phyloP scores from a whole-genome alignment of 2,797 vertebrate species.

The Micromesistius poutassou region DNA sequence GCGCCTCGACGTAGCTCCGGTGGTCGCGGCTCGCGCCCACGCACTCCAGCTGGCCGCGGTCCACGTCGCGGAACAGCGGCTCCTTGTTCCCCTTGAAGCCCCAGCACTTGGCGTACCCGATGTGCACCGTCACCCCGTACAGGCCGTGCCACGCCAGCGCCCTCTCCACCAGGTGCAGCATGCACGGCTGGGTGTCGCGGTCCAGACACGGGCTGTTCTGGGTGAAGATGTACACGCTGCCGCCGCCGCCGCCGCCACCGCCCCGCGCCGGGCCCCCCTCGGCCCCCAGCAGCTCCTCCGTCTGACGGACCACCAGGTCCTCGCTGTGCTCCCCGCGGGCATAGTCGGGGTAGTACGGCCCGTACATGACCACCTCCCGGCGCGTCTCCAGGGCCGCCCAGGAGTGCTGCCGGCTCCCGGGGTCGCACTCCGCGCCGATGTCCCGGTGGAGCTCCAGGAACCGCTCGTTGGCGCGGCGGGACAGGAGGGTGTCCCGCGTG shows the following conservation, averaged over 20 bases:
- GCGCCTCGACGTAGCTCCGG: conserved; percentile 32
- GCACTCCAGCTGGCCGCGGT: conserved; percentile 42
- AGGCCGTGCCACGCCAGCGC: conserved; percentile 52
- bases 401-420: conserved; percentile 54
- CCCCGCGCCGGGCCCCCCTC: conserved; percentile 4
- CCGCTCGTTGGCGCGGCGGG: conserved; percentile 32
- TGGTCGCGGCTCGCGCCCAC: conserved; percentile 35
- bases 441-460: conserved; percentile 52
- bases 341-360: conserved; percentile 61
- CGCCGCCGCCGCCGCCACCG: too few relatives aligned
- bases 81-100: conserved; percentile 65
- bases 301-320: conserved; percentile 58
- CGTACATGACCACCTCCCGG: conserved; percentile 58
- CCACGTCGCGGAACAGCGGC: conserved; percentile 49
- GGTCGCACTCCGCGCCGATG: conserved; percentile 54
- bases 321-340: conserved; percentile 55
- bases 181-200: conserved; percentile 46
- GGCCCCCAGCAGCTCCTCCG: conserved; percentile 49
- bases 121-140: conserved; percentile 52
- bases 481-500: conserved; percentile 21
- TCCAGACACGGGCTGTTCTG: conserved; percentile 61
- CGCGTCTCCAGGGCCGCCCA: conserved; percentile 62
- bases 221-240: conserved; percentile 56
- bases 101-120: conserved; percentile 59
- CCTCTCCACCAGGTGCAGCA: conserved; percentile 56